Percentiles rank a stretch among this genome's conserved stretches.
phyloP scores from a whole-genome alignment of 2,888 invertebrate species.

The Nematopogon swammerdamellus region DNA sequence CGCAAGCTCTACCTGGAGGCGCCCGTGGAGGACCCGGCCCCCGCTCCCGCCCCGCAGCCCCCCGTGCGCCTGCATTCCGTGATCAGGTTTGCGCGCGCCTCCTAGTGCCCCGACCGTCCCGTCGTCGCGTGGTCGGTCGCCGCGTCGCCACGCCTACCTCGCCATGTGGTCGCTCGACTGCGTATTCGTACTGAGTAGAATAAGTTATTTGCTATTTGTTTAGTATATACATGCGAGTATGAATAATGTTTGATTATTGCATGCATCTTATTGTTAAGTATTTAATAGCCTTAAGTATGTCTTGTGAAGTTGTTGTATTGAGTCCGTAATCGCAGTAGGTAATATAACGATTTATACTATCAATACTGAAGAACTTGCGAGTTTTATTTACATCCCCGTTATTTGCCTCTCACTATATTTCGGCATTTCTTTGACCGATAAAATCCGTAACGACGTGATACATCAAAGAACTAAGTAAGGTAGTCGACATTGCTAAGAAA shows the following conservation, averaged over 20 bases:
- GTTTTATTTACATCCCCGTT: too few species aligned
- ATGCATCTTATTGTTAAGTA: slow-evolving; percentile 3
- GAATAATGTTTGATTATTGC: slow-evolving; percentile 3
- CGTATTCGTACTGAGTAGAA: not conserved
- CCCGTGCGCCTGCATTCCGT: slow-evolving; percentile 65
- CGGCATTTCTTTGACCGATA: too few species aligned
- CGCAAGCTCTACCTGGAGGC: slow-evolving; percentile 74
- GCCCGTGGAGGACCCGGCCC: slow-evolving; percentile 27
- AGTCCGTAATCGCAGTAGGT: not conserved
- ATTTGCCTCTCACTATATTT: too few species aligned
- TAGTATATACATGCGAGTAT: slow-evolving; percentile 1
- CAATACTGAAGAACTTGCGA: too few species aligned
- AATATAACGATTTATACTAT: too few species aligned
- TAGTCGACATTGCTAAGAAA: too few species aligned
- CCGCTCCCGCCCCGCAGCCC: slow-evolving; percentile 28
- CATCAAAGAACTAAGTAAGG: too few species aligned
- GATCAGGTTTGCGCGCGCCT: slow-evolving; percentile 80
- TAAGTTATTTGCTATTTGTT: not conserved
- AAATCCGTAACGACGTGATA: too few species aligned
- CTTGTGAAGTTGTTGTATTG: not conserved
- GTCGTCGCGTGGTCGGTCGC: too few species aligned
- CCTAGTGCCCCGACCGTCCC: too few species aligned
- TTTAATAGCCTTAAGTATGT: slow-evolving; percentile 2
- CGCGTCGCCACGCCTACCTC: not conserved
- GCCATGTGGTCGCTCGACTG: not conserved